Evolutionary conservation across 2,888 invertebrate species (phyloP), one percentile per base, ranked within the genome.

Genomic region (Drosophila planitibia): DNA sequence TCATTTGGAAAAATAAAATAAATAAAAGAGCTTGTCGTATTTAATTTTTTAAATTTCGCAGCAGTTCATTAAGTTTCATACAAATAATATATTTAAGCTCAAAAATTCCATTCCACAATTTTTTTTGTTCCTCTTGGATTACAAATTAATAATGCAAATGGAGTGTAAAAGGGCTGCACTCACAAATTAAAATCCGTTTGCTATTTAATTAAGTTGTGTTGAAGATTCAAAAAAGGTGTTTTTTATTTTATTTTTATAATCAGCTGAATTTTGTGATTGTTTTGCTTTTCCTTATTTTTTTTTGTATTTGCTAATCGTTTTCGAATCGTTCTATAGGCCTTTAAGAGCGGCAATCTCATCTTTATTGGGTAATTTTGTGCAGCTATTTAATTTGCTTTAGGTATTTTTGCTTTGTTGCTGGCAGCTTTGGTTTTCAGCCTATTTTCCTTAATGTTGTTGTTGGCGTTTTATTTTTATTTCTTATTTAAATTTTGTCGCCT

Each of bases 281-380:
- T 52, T 59, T 47, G 16, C 16, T 35, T 37, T 22, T n/a, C 6
- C 14, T 60, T 53, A 41, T 47, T 35, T 35, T 35, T 28, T 53
- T 68, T 54, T 41, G n/a, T n/a, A 22, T 41, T 39, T 35, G 70
- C 39, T 70, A 79, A 82, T 70, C 78, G 68, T 39, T 81, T 77
- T 44, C 47, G 32, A 59, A 65, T 67, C 73, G 64, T 53, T 39
- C 44, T 54, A 54, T 47, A 53, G 62, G 37, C 63, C 49, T 53
- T 59, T 54, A 58, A 51, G 61, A 37, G 51, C 61, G 70, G 49
- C 66, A 69, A 67, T 79, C 74, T 59, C 53, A 59, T 32, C 66
- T 81, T 82, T 81, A 81, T 77, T 66, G 63, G 65, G 70, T 66
- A 28, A 78, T 65, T 74, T 54, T 47, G 35, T 47, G 73, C 69